phyloP scores from a whole-genome alignment of 2,113 vertebrate species.

The Atherinomorus stipes region DNA sequence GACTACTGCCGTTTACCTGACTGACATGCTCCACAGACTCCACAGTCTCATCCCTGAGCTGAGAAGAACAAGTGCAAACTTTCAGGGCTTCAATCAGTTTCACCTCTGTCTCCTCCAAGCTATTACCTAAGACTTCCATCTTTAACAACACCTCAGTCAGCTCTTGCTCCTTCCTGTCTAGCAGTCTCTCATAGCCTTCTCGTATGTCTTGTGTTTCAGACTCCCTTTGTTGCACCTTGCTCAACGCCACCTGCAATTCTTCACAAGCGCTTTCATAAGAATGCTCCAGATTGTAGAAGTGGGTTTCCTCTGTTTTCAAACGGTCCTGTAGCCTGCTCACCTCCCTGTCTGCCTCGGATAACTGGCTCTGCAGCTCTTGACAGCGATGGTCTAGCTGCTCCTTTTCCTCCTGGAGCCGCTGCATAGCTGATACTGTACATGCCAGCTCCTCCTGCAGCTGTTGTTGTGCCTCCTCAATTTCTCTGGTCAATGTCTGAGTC shows the following conservation, averaged over 20 bases:
- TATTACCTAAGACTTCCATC: constrained; percentile 88
- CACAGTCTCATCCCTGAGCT: constrained; percentile 50
- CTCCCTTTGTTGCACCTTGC: constrained; percentile 84
- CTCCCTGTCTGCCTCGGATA: constrained; percentile 81
- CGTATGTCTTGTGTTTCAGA: constrained; percentile 84
- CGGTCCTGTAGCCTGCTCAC: constrained; percentile 83
- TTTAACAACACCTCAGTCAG: constrained; percentile 89
- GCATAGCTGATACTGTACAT: constrained; percentile 58
- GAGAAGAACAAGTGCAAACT: constrained; percentile 40
- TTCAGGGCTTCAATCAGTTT: constrained; percentile 77
- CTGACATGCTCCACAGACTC: constrained; percentile 67
- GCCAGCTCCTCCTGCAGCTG: constrained; percentile 76
- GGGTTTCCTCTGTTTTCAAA: constrained; percentile 85
- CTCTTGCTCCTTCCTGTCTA: constrained; percentile 89
- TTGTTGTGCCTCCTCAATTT: constrained; percentile 64
- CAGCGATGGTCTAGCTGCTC: constrained; percentile 81
- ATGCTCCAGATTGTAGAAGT: constrained; percentile 88
- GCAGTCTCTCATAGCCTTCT: constrained; percentile 84
- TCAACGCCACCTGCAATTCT: constrained; percentile 84
- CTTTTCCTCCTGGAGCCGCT: constrained; percentile 87
- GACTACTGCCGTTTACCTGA: constrained; percentile 79
- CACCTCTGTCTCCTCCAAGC: constrained; percentile 87
- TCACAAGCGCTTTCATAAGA: constrained; percentile 82
- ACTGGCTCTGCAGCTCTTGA: constrained; percentile 87
- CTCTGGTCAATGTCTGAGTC: constrained; percentile 44